Conservation (phyloP, 2,113 vertebrate species). For the Mastomys natalensis region DNA sequence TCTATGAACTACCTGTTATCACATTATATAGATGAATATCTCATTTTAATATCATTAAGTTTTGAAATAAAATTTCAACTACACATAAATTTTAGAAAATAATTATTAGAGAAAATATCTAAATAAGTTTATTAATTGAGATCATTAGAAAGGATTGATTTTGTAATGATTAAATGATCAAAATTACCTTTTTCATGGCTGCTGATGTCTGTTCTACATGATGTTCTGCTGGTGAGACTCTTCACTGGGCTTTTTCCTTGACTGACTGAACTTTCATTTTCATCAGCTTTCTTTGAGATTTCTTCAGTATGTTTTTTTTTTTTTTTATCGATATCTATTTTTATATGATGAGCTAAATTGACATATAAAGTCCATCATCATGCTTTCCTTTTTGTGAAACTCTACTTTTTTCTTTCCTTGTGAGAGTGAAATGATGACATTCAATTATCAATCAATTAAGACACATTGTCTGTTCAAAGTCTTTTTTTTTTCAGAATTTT, state of each 20-base stretch:
- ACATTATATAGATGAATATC: not conserved
- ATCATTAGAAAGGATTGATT: not conserved
- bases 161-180: not conserved
- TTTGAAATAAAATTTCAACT: conserved; percentile 46
- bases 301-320: not conserved
- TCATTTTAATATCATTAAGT: not conserved
- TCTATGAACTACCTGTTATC: not conserved
- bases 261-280: too few relatives aligned
- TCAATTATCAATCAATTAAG: not conserved
- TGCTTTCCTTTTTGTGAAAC: not conserved
- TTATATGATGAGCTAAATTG: not conserved
- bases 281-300: not conserved
- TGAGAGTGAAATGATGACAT: not conserved
- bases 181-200: not conserved
- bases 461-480: not conserved
- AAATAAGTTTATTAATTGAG: not conserved
- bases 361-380: not conserved
- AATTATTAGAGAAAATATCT: not conserved
- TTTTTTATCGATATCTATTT: not conserved
- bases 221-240: not conserved
- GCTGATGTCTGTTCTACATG: not conserved
- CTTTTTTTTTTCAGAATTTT: not conserved
- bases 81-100: not conserved
- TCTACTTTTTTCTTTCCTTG: not conserved
- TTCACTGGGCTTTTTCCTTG: not conserved